These are phyloP conservation scores for Strix aluco DNA, from an alignment of 2,113 vertebrate species.

Conservation along the genomic window DNA sequence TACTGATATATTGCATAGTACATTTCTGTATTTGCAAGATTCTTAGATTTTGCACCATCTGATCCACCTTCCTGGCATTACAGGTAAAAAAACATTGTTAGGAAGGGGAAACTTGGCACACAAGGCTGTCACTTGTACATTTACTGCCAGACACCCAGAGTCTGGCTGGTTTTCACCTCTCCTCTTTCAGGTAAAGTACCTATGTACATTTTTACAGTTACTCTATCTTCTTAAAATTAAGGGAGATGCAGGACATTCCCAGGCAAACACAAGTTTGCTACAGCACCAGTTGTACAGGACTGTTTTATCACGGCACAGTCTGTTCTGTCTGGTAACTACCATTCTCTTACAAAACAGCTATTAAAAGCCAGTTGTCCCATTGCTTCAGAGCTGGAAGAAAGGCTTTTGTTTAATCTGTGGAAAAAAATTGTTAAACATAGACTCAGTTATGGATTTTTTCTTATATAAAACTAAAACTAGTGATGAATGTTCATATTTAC, in stretches of 20 bases:
- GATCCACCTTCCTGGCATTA: neutral
- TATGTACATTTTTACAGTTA: neutral
- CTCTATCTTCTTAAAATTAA: neutral
- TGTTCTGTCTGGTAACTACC: neutral
- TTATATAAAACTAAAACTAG: neutral
- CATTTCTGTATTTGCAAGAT: neutral
- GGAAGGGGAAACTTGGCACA: neutral
- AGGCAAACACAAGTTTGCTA: neutral
- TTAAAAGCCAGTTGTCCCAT: neutral
- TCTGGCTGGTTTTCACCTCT: neutral
- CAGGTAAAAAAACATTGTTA: neutral
- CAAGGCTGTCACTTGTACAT: neutral
- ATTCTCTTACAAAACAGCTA: neutral
- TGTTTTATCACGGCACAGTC: neutral
- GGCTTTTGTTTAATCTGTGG: neutral
- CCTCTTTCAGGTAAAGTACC: neutral
- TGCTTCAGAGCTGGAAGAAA: neutral
- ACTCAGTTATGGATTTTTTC: neutral
- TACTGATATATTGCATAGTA: too few relatives aligned
- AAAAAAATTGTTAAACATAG: neutral
- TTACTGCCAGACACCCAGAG: neutral
- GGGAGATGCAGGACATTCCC: neutral
- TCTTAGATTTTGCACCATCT: neutral
- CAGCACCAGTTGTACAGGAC: neutral
- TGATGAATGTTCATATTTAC: neutral